A percentile compares a stretch with the other conserved stretches of the same genome.
Evolutionary conservation across 1,140 invertebrate species (phyloP).

Genomic region (Drosophila nasuta): DNA sequence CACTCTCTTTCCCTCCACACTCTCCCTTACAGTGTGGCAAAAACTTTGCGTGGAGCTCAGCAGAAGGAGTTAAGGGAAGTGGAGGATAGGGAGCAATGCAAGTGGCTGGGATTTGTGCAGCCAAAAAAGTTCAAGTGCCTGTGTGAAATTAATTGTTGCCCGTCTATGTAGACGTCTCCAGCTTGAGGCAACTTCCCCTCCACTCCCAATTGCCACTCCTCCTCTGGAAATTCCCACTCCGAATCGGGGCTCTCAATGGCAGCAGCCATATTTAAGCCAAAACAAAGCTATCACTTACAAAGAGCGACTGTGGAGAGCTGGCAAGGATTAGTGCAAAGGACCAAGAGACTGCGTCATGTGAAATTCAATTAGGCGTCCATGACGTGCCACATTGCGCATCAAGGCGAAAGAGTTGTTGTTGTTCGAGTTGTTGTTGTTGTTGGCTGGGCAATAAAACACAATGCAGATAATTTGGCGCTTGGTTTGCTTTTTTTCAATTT

Average conservation of each 20-base stretch:
- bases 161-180: slow-evolving; percentile 28
- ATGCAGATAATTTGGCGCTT: slow-evolving; percentile 76
- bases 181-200: not conserved
- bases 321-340: slow-evolving; percentile 70
- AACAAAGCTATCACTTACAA: slow-evolving; percentile 82
- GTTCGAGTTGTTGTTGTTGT: not conserved
- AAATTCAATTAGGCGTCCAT: slow-evolving; percentile 80
- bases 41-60: slow-evolving; percentile 8
- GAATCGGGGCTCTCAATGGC: not conserved
- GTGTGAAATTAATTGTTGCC: slow-evolving; percentile 80
- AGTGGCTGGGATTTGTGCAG: slow-evolving; percentile 76
- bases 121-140: slow-evolving; percentile 77
- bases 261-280: slow-evolving; percentile 67
- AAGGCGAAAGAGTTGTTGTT: slow-evolving; percentile 42
- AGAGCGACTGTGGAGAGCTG: slow-evolving; percentile 16
- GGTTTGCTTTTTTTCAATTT: slow-evolving; percentile 67
- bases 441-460: slow-evolving; percentile 73
- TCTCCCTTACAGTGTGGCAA: not conserved
- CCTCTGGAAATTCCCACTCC: not conserved
- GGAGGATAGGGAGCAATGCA: slow-evolving; percentile 31
- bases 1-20: not conserved
- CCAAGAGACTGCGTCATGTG: slow-evolving; percentile 44
- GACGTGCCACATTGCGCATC: slow-evolving; percentile 65
- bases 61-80: slow-evolving; percentile 6
- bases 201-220: not conserved